These are phyloP conservation scores for Picathartes gymnocephalus DNA, from an alignment of 2,113 vertebrate genomes.

Conservation along the genomic window DNA sequence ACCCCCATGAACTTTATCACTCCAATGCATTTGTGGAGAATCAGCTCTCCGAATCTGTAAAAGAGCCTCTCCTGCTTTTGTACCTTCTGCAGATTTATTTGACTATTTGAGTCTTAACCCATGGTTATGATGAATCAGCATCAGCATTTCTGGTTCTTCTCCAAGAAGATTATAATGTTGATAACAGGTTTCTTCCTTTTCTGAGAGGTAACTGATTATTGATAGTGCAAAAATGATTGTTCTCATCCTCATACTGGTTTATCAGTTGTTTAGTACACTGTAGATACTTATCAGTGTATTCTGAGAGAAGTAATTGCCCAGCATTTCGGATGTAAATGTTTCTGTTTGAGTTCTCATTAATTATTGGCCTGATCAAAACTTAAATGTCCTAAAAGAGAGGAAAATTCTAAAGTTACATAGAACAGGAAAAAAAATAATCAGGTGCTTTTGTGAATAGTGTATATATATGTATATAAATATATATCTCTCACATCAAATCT, in stretches of 20 bases:
- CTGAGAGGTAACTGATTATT: neutral
- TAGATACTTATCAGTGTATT: slow-evolving; percentile 17
- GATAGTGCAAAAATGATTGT: neutral
- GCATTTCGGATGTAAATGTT: slow-evolving; percentile 45
- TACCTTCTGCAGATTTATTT: neutral
- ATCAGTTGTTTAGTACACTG: neutral
- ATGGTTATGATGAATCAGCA: neutral
- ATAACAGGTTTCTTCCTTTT: neutral
- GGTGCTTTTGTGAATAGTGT: neutral
- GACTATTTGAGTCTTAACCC: neutral
- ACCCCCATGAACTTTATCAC: neutral
- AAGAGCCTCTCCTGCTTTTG: neutral
- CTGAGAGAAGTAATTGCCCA: slow-evolving; percentile 41
- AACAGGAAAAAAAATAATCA: neutral
- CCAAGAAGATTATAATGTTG: neutral
- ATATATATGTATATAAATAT: neutral
- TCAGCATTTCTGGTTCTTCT: neutral
- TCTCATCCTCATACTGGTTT: neutral
- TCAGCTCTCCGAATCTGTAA: neutral
- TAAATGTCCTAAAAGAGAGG: neutral
- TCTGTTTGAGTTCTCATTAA: slow-evolving; percentile 47
- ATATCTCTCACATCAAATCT: neutral
- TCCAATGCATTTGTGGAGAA: neutral
- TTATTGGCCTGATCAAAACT: slow-evolving; percentile 28
- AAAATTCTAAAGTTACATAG: neutral